Evolutionary conservation across 2,888 invertebrate genomes (phyloP).

Genomic region (Philopedon plagiatum): DNA sequence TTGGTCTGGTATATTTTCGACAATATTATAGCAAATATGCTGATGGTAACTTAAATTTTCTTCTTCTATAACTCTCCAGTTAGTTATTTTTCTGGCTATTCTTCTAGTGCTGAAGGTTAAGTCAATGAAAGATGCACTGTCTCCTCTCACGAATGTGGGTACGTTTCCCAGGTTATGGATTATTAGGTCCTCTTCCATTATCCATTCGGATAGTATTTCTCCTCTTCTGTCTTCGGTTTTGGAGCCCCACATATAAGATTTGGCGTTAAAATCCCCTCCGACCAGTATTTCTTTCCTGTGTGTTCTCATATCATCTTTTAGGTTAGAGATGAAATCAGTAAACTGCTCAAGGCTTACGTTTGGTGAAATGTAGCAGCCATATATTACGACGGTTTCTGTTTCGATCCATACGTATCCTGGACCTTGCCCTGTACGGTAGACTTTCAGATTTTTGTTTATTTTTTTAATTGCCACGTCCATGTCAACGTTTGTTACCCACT

Average conservation of each 20-base stretch:
- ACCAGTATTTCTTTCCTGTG: no score
- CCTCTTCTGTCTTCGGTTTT: no score
- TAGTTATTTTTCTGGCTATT: neutral
- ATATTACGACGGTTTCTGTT: conserved; percentile 15
- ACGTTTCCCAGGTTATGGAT: no score
- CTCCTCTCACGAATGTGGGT: no score
- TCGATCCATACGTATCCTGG: conserved; percentile 30
- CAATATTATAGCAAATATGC: neutral
- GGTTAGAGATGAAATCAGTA: no score
- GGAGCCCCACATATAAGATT: no score
- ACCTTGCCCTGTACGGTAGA: conserved; percentile 8
- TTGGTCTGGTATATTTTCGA: neutral
- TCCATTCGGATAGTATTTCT: no score
- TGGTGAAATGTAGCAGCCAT: conserved; percentile 33
- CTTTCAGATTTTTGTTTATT: no score
- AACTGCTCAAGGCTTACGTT: neutral
- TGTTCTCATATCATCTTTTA: no score
- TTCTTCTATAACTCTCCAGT: neutral
- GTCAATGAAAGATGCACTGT: no score
- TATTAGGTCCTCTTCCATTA: no score
- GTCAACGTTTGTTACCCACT: conserved; percentile 4
- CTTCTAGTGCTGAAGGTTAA: neutral
- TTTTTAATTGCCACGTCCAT: conserved; percentile 25
- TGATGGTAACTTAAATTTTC: neutral
- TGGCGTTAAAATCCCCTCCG: no score